These are phyloP conservation scores for Mobula birostris DNA, from an alignment of 2,113 vertebrate species.

Conservation along the genomic window DNA sequence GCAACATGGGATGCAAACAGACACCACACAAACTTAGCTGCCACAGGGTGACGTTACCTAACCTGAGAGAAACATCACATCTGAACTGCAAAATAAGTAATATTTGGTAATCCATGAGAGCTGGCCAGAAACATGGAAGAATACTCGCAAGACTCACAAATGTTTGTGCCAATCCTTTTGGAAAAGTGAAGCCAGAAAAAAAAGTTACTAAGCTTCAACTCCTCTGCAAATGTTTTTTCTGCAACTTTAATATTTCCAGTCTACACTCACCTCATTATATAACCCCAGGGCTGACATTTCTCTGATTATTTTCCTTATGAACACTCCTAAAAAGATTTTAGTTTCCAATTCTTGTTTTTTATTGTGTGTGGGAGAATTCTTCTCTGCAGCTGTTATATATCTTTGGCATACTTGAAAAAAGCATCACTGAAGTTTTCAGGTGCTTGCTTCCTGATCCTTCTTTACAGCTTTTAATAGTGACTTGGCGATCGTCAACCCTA, in stretches of 20 bases:
- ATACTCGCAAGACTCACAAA: background rate
- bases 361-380: background rate
- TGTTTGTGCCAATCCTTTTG: background rate
- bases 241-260: background rate
- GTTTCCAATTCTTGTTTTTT: background rate
- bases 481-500: background rate
- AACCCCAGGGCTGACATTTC: background rate
- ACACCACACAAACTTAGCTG: background rate
- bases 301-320: background rate
- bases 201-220: background rate
- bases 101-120: background rate
- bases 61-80: background rate
- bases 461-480: background rate
- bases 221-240: background rate
- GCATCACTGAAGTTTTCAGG: background rate
- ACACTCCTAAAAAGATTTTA: background rate
- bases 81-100: background rate
- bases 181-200: background rate
- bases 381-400: background rate
- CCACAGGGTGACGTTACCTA: background rate
- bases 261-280: background rate
- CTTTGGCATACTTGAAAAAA: background rate
- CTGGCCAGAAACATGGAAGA: background rate
- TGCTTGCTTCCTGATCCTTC: background rate
- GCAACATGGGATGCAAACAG: background rate